Conservation (phyloP, 2,113 vertebrate genomes). For the Anhinga rufa region DNA sequence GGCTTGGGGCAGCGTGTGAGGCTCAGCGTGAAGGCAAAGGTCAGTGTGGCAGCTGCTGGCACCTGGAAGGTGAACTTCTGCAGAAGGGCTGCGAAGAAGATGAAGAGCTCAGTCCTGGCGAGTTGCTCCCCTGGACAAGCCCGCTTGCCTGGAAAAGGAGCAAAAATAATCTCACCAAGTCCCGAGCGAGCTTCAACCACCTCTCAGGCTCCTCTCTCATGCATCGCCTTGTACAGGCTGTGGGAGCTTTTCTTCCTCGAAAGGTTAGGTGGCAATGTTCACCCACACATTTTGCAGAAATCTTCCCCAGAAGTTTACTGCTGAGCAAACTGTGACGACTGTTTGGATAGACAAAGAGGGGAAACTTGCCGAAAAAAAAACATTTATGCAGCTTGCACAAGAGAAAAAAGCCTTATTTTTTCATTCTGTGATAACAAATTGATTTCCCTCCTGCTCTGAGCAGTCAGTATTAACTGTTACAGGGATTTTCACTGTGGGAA, state of each 20-base stretch:
- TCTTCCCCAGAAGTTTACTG: conserved; percentile 1
- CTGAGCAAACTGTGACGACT: not conserved
- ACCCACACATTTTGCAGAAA: conserved; percentile 47
- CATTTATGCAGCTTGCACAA: not conserved
- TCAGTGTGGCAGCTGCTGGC: not conserved
- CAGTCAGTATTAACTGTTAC: not conserved
- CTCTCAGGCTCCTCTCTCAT: not conserved
- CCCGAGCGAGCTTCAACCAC: fast-evolving
- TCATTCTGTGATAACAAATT: not conserved
- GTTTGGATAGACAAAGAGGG: not conserved
- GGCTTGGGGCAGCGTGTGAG: conserved; percentile 70
- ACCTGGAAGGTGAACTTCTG: conserved; percentile 74
- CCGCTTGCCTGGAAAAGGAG: conserved; percentile 70
- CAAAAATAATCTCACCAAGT: not conserved
- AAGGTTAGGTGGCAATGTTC: conserved; percentile 67
- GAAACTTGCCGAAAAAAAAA: not conserved
- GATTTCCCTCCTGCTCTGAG: not conserved
- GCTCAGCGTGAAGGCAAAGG: conserved; percentile 68
- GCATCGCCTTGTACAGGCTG: not conserved
- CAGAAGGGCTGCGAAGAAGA: conserved; percentile 76
- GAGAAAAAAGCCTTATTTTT: not conserved
- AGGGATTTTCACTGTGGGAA: not conserved
- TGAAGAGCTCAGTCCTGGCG: conserved; percentile 77
- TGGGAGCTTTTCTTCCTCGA: conserved; percentile 30
- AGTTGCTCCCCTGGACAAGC: conserved; percentile 78